A percentile compares a stretch with the other conserved stretches of the same genome.
Conservation (phyloP, 2,113 vertebrate genomes). For the Bufo bufo region DNA sequence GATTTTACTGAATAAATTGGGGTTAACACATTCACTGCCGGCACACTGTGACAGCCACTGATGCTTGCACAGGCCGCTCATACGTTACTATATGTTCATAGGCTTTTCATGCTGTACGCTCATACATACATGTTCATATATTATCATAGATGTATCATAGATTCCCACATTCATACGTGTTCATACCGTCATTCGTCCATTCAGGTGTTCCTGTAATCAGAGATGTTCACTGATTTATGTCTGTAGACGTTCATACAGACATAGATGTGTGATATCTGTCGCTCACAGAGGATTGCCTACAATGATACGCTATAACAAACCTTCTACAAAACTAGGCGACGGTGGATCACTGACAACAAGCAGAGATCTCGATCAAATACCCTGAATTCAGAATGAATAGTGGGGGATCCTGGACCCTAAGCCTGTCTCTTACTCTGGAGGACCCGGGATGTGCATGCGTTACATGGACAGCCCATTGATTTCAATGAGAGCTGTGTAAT, state of each 20-base stretch:
- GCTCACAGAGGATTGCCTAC: no score
- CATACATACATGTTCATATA: background rate
- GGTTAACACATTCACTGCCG: background rate
- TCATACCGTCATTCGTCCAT: background rate
- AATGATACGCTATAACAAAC: no score
- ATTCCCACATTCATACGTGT: background rate
- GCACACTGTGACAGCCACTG: no score
- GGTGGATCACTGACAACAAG: no score
- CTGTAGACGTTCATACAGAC: background rate
- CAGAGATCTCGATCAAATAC: no score
- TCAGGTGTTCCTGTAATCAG: background rate
- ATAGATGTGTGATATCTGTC: background rate
- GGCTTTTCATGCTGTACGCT: background rate
- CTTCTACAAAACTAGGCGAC: no score
- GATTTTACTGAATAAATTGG: background rate
- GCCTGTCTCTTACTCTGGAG: no score
- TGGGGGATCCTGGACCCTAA: no score
- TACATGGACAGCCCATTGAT: no score
- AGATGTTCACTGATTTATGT: background rate
- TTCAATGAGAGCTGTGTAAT: no score
- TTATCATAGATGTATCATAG: background rate
- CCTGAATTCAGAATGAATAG: no score
- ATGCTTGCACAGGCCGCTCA: background rate
- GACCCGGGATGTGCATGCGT: no score
- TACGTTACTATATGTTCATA: background rate